Percentiles rank a stretch among this genome's conserved stretches.
These are phyloP conservation scores for Isichthys henryi DNA, from an alignment of 2,113 vertebrate genomes.

Conservation along the genomic window DNA sequence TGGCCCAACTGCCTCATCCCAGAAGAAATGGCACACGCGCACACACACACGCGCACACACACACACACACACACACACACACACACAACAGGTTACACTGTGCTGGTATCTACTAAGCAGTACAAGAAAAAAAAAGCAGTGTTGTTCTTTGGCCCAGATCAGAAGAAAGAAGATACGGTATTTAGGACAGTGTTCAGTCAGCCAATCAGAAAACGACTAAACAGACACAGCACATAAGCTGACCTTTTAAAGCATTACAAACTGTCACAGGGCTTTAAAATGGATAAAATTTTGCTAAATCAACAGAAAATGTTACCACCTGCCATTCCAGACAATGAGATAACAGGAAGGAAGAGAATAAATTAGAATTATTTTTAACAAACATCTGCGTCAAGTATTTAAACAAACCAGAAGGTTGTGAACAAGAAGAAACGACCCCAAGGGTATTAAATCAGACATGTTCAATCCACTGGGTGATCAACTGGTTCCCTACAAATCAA, in stretches of 20 bases:
- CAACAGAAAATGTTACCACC: not conserved
- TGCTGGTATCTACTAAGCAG: not conserved
- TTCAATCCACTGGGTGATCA: not conserved
- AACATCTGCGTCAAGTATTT: not conserved
- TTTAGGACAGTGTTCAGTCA: not conserved
- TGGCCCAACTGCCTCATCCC: not conserved
- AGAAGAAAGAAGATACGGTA: conserved; percentile 1
- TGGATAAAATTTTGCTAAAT: not conserved
- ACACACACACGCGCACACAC: not conserved
- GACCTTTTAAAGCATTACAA: not conserved
- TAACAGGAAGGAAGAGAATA: not conserved
- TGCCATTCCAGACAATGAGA: not conserved
- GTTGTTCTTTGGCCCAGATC: not conserved
- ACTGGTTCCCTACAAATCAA: not conserved
- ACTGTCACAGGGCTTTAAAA: not conserved
- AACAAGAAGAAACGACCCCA: not conserved
- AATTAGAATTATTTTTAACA: not conserved
- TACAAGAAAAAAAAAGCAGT: not conserved
- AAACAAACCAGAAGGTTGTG: not conserved
- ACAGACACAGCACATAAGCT: not conserved
- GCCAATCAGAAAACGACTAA: not conserved
- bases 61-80: not conserved
- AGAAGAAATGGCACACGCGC: not conserved
- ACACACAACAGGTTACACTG: not conserved
- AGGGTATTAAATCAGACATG: not conserved